Conservation (phyloP, 2,888 invertebrate genomes). For the Chorisops tibialis region DNA sequence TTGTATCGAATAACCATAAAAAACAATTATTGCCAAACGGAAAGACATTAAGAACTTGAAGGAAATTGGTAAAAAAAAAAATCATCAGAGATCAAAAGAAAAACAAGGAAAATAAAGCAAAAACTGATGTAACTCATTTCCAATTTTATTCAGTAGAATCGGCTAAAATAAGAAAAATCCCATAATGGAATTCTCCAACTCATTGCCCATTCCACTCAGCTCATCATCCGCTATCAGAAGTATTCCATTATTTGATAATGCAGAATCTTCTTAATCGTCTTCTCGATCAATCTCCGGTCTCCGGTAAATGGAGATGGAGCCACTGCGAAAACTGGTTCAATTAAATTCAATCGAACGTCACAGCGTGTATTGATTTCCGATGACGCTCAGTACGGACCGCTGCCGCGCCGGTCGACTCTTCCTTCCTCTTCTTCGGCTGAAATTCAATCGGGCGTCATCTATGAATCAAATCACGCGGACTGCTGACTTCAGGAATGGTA, state of each 20-base stretch:
- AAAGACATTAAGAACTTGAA: too few species aligned
- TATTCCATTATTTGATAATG: slow-evolving; percentile 22
- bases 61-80: too few species aligned
- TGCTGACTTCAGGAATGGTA: slow-evolving; percentile 23
- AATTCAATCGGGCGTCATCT: slow-evolving; percentile 18
- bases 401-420: neutral
- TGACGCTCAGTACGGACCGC: slow-evolving; percentile 11
- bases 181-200: slow-evolving; percentile 4
- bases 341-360: slow-evolving; percentile 24
- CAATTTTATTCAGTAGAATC: neutral
- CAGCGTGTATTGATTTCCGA: slow-evolving; percentile 16
- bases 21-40: too few species aligned
- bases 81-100: too few species aligned
- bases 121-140: neutral
- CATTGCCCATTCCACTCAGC: slow-evolving; percentile 22
- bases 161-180: neutral
- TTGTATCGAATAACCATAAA: too few species aligned
- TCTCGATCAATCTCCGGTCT: slow-evolving; percentile 22
- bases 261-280: slow-evolving; percentile 4
- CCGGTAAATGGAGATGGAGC: too few species aligned
- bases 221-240: slow-evolving; percentile 17
- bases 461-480: slow-evolving; percentile 26
- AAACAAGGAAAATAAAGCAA: too few species aligned
- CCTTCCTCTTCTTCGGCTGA: slow-evolving; percentile 3
- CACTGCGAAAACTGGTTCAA: slow-evolving; percentile 13